Conservation (phyloP, 1,140 invertebrate species). For the Bombus pyrosoma region DNA sequence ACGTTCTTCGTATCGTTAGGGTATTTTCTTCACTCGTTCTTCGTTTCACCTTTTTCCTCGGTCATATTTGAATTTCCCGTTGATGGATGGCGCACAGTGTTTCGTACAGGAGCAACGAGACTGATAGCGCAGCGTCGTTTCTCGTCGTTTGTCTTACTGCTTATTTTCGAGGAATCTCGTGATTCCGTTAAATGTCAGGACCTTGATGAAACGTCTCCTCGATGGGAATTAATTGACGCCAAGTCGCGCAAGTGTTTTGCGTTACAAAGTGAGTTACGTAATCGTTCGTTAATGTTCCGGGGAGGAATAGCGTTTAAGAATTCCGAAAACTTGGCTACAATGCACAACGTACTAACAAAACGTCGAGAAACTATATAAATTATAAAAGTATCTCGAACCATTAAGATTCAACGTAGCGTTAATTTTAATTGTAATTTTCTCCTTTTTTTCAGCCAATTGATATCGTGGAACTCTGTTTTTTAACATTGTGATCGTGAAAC, state of each 20-base stretch:
- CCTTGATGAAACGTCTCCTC: conserved; percentile 28
- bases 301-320: too few relatives aligned
- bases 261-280: conserved; percentile 22
- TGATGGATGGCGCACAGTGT: neutral
- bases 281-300: neutral
- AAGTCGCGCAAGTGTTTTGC: neutral
- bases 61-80: neutral
- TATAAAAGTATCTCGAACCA: too few relatives aligned
- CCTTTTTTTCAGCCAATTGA: too few relatives aligned
- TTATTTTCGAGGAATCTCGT: conserved; percentile 24
- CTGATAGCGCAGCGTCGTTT: neutral
- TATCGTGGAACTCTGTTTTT: too few relatives aligned
- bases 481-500: too few relatives aligned
- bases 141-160: neutral
- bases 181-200: neutral
- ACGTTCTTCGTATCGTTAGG: conserved; percentile 36
- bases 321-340: too few relatives aligned
- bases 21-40: neutral
- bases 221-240: conserved; percentile 34
- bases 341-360: too few relatives aligned
- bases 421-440: too few relatives aligned
- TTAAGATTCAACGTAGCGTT: too few relatives aligned
- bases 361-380: too few relatives aligned
- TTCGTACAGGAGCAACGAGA: neutral
- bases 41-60: neutral